Evolutionary conservation across 2,888 invertebrate genomes (phyloP).

Genomic region (Mycalesis mineus): DNA sequence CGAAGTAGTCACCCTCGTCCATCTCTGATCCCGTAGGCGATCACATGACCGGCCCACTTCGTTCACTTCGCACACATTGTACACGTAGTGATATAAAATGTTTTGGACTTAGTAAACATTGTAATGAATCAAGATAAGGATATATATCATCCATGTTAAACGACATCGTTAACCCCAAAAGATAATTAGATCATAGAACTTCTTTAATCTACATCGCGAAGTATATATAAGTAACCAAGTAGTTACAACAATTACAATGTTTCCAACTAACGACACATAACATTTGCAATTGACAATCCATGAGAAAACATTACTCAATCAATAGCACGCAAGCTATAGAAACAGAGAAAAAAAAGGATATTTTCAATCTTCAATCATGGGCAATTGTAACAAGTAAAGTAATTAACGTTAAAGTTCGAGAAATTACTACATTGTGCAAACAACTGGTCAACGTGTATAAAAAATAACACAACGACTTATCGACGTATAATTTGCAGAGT

Average conservation of each 20-base stretch:
- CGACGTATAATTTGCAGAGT: neutral
- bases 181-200: neutral
- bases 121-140: neutral
- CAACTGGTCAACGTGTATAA: neutral
- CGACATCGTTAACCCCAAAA: neutral
- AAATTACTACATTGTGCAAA: constrained; percentile 9
- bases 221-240: neutral
- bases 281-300: constrained; percentile 27
- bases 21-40: no score
- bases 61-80: no score
- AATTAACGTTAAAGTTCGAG: constrained; percentile 1
- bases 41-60: no score
- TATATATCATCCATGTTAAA: neutral
- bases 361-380: constrained; percentile 12
- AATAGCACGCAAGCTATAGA: constrained; percentile 30
- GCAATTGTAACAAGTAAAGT: constrained; percentile 10
- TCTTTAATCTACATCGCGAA: neutral
- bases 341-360: constrained; percentile 23
- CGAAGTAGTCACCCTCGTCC: no score
- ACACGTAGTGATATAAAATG: no score
- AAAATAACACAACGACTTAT: neutral
- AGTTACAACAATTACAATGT: constrained; percentile 11
- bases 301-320: constrained; percentile 32
- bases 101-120: no score
- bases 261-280: constrained; percentile 10